These are phyloP conservation scores for Okapia johnstoni DNA, from an alignment of 2,113 vertebrate genomes.

Conservation along the genomic window DNA sequence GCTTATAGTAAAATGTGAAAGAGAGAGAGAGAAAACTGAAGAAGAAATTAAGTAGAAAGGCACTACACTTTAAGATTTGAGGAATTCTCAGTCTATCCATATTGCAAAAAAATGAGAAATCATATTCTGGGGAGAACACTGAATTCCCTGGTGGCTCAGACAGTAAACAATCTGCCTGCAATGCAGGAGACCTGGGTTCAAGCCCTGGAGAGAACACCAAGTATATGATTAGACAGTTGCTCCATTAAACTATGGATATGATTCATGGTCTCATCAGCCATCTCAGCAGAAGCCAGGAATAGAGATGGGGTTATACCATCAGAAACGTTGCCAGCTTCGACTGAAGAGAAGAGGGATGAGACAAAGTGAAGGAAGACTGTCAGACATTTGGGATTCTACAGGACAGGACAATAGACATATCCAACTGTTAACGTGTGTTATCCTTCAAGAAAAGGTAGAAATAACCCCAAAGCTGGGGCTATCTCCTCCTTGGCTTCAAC, in stretches of 20 bases:
- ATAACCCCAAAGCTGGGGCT: neutral
- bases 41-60: neutral
- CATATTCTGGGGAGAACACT: neutral
- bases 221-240: neutral
- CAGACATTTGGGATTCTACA: neutral
- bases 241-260: neutral
- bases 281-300: neutral
- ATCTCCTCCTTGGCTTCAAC: neutral
- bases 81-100: neutral
- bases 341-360: neutral
- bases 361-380: neutral
- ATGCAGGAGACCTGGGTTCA: neutral
- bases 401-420: neutral
- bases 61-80: neutral
- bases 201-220: neutral
- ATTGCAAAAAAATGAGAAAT: neutral
- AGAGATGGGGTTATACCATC: neutral
- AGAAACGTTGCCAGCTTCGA: neutral
- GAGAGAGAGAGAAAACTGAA: neutral
- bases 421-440: neutral
- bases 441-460: neutral
- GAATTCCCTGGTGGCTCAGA: neutral
- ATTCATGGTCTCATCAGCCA: neutral
- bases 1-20: neutral
- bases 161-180: neutral